Conservation (phyloP, 2,797 vertebrate species). For the Melanotaenia pygmaea region DNA sequence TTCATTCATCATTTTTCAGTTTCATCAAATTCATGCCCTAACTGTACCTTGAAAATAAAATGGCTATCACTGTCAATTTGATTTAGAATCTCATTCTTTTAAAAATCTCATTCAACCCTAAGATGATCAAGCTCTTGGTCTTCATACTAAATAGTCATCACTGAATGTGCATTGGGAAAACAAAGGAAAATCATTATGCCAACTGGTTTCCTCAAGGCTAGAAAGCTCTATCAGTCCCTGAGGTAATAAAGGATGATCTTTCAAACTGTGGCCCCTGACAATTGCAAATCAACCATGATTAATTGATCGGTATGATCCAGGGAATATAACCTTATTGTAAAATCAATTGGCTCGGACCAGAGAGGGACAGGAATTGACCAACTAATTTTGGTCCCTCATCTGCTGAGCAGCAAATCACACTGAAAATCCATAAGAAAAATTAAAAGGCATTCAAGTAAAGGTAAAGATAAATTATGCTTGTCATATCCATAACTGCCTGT, state of each 20-base stretch:
- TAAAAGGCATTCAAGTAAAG: slow-evolving; percentile 53
- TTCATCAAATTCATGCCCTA: slow-evolving; percentile 51
- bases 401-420: slow-evolving; percentile 68
- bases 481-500: slow-evolving; percentile 43
- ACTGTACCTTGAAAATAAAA: slow-evolving; percentile 44
- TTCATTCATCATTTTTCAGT: slow-evolving; percentile 58
- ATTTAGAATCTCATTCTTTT: slow-evolving; percentile 25
- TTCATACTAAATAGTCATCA: slow-evolving; percentile 17
- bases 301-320: slow-evolving; percentile 73
- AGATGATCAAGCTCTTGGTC: slow-evolving; percentile 36
- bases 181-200: slow-evolving; percentile 43
- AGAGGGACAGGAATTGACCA: slow-evolving; percentile 63
- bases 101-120: slow-evolving; percentile 33
- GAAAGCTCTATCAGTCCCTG: slow-evolving; percentile 59
- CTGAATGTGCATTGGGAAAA: slow-evolving; percentile 14
- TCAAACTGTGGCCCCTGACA: slow-evolving; percentile 65
- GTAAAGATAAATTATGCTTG: slow-evolving; percentile 59
- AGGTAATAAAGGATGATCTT: slow-evolving; percentile 65
- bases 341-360: slow-evolving; percentile 70
- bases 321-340: slow-evolving; percentile 69
- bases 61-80: slow-evolving; percentile 23
- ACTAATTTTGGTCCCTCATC: slow-evolving; percentile 57
- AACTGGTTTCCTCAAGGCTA: slow-evolving; percentile 50
- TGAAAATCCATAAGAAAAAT: slow-evolving; percentile 75
- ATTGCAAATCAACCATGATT: slow-evolving; percentile 79